phyloP scores from a whole-genome alignment of 2,113 vertebrate genomes.

The Hypomesus transpacificus region DNA sequence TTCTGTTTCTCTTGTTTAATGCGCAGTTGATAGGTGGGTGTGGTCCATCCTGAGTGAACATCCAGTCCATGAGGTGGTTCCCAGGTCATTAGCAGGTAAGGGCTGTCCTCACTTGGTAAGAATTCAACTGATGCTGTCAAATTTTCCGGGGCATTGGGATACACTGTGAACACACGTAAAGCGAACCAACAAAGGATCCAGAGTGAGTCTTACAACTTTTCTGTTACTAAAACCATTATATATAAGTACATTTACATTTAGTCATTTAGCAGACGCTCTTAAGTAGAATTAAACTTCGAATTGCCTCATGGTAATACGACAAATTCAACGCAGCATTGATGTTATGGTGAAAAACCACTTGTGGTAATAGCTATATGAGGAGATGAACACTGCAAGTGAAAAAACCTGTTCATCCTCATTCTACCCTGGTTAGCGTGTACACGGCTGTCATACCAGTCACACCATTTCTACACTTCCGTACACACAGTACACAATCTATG shows the following conservation, averaged over 20 bases:
- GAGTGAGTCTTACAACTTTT: too few relatives aligned
- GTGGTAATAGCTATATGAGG: not conserved
- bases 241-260: too few relatives aligned
- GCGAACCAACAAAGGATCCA: not conserved
- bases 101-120: slow-evolving; percentile 42
- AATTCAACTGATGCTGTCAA: slow-evolving; percentile 60
- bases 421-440: slow-evolving; percentile 13
- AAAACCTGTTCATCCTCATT: slow-evolving; percentile 60
- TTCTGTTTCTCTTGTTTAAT: slow-evolving; percentile 65
- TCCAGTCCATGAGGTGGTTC: slow-evolving; percentile 64
- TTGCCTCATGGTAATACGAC: too few relatives aligned
- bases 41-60: slow-evolving; percentile 72
- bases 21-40: slow-evolving; percentile 77
- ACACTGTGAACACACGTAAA: slow-evolving; percentile 67
- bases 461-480: slow-evolving; percentile 38
- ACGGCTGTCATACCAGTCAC: not conserved
- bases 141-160: slow-evolving; percentile 77
- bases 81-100: slow-evolving; percentile 67
- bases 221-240: too few relatives aligned
- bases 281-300: too few relatives aligned
- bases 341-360: too few relatives aligned
- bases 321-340: too few relatives aligned
- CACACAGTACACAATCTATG: too few relatives aligned
- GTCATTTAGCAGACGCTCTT: too few relatives aligned
- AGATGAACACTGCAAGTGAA: slow-evolving; percentile 14